Evolutionary conservation across 2,797 vertebrate species (phyloP).

Genomic region (Adelosebastes latens): DNA sequence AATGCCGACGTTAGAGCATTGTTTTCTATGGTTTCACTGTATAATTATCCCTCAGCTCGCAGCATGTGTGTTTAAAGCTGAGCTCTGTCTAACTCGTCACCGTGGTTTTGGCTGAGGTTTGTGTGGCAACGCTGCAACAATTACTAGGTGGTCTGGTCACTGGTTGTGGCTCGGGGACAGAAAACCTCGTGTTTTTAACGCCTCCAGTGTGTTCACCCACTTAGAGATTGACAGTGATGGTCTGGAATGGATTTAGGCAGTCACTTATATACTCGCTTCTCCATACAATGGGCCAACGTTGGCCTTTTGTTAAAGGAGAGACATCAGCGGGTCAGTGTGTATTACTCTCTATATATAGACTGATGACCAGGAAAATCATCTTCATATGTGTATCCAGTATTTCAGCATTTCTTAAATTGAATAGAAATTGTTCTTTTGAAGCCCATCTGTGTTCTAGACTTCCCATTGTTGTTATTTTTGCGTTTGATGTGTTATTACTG

Average conservation of each 20-base stretch:
- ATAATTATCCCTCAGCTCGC: conserved; percentile 2
- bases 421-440: neutral
- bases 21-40: conserved; percentile 15
- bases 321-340: neutral
- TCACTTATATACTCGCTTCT: neutral
- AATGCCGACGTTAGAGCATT: conserved; percentile 5
- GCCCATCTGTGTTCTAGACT: neutral
- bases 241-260: conserved; percentile 29
- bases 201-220: conserved; percentile 3
- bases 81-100: conserved; percentile 17
- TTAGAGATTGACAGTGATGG: conserved; percentile 1
- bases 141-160: conserved; percentile 37
- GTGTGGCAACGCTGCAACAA: conserved; percentile 42
- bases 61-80: conserved; percentile 25
- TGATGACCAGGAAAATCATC: neutral
- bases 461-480: neutral
- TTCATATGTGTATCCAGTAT: neutral
- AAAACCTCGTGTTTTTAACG: conserved; percentile 28
- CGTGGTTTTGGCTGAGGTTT: conserved; percentile 54
- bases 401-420: neutral
- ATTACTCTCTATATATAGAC: too few species aligned
- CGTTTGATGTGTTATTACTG: neutral
- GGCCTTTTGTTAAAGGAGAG: neutral
- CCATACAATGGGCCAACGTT: neutral
- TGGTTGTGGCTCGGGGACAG: conserved; percentile 11